Base-by-base conservation (phyloP, 2,888 invertebrate species). In the Hirtodrosophila histrioides region DNA sequence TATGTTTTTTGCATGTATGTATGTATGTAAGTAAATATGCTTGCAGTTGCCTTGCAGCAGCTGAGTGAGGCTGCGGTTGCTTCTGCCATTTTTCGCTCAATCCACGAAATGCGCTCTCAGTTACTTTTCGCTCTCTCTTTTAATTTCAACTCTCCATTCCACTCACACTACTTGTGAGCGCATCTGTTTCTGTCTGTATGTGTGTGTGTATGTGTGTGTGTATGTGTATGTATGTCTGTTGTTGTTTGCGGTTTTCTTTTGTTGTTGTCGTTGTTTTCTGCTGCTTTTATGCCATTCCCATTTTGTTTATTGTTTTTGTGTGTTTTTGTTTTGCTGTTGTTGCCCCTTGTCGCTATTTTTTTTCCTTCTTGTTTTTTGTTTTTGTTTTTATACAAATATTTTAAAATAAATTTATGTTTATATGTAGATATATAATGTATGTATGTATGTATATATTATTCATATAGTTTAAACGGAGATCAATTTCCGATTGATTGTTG, bases 401-500 rank as follows among this genome's bases (percentile, higher is more conserved):
- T 78, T 73, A 78, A 82, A 82, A 78, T 75, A 67, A 67, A 50
- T 68, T 62, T 75, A 71, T 45, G 36, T 57, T 51, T 65, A 65
- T 65, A 60, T 65, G 55, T 74, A 74, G 53, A 44, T 74, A 67
- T 43, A 58, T 62, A 60, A 11, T 72, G 23, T 53, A 39, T 75
- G 44, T 80, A 58, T 55, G 45, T 62, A 62, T 68, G 65, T 77
- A 69, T 68, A 75, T 75, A 70, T 77, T 69, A 84, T 81, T 67
- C 51, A 79, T 79, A 77, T 79, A 79, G 75, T 79, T 82, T 72
- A 82, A 77, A 69, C 86, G 81, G 81, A 85, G 86, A 82, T 82
- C 81, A 85, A 74, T 69, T 72, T 85, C 86, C 81, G 86, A 75
- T 75, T 71, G 71, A 82, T 82, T 74, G 77, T 73, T 69, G 55